Conservation (phyloP, 1,140 invertebrate genomes). For the Achatina immaculata region DNA sequence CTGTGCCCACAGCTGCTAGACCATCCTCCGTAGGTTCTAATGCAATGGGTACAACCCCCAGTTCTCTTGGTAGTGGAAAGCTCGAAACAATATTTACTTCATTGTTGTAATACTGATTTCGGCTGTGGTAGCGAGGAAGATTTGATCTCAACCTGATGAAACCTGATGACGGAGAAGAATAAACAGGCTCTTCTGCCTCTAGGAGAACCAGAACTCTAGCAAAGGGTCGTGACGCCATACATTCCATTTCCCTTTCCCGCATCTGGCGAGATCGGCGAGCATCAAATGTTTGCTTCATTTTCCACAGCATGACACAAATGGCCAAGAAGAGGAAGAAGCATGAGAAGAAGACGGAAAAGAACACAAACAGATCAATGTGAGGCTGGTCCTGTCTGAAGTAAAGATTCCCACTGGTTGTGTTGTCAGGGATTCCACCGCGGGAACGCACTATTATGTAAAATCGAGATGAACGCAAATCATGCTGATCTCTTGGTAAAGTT, state of each 20-base stretch:
- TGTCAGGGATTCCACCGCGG: slow-evolving; percentile 74
- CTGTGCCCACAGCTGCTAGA: slow-evolving; percentile 88
- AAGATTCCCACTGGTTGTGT: slow-evolving; percentile 82
- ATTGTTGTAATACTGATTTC: slow-evolving; percentile 23
- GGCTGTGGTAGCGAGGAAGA: background rate
- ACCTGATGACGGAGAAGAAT: slow-evolving; percentile 41
- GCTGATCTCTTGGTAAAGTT: slow-evolving; percentile 88
- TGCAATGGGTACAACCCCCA: slow-evolving; percentile 85
- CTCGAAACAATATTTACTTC: background rate
- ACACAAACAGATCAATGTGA: slow-evolving; percentile 97
- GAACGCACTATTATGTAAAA: slow-evolving; percentile 85
- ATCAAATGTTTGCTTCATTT: slow-evolving; percentile 88
- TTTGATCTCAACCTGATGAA: slow-evolving; percentile 1
- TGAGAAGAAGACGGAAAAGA: slow-evolving; percentile 98
- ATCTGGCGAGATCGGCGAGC: slow-evolving; percentile 71
- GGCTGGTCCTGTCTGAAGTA: slow-evolving; percentile 96
- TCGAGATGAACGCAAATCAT: slow-evolving; percentile 85
- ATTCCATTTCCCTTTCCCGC: slow-evolving; percentile 86
- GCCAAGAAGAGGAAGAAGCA: slow-evolving; percentile 96
- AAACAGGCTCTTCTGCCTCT: slow-evolving; percentile 58
- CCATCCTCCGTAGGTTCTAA: slow-evolving; percentile 90
- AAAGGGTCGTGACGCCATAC: slow-evolving; percentile 95
- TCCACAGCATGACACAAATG: slow-evolving; percentile 94
- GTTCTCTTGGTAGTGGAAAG: slow-evolving; percentile 48
- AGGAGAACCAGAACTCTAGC: slow-evolving; percentile 85